Percentiles rank a stretch among this genome's conserved stretches.
These are phyloP conservation scores for Eulemur mongoz DNA, from an alignment of 2,797 vertebrate species.

Conservation along the genomic window DNA sequence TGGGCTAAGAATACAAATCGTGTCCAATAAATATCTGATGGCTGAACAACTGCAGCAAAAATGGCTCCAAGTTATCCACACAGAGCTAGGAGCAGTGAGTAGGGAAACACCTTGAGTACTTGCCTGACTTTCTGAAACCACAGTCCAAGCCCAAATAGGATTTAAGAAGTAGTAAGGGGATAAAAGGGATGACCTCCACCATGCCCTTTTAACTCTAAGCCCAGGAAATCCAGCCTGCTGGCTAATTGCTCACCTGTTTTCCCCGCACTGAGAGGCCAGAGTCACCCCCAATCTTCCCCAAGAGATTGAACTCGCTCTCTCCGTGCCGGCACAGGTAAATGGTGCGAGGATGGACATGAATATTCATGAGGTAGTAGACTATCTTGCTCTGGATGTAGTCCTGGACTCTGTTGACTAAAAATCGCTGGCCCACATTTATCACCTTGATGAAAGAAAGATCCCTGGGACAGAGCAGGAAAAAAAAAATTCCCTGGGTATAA, in stretches of 20 bases:
- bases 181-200: conserved; percentile 13
- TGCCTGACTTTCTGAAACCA: background rate
- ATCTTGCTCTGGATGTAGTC: conserved; percentile 99
- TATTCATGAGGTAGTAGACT: conserved; percentile 99
- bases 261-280: conserved; percentile 92
- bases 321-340: conserved; percentile 98
- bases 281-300: conserved; percentile 95
- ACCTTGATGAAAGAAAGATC: conserved; percentile 98
- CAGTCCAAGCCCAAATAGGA: background rate
- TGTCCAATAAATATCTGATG: background rate
- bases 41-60: background rate
- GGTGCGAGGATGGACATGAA: conserved; percentile 96
- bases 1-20: background rate
- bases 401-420: conserved; percentile 95
- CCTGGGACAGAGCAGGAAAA: conserved; percentile 81
- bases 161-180: conserved; percentile 5
- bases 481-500: background rate
- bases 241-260: conserved; percentile 88
- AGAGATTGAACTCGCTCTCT: conserved; percentile 93
- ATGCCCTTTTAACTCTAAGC: conserved; percentile 32
- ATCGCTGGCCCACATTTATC: conserved; percentile 97
- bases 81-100: background rate
- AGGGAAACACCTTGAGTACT: background rate
- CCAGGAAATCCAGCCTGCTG: background rate
- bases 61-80: background rate